Evolutionary conservation across 2,888 invertebrate species (phyloP).

Genomic region (Hydrotaea cyrtoneurina): DNA sequence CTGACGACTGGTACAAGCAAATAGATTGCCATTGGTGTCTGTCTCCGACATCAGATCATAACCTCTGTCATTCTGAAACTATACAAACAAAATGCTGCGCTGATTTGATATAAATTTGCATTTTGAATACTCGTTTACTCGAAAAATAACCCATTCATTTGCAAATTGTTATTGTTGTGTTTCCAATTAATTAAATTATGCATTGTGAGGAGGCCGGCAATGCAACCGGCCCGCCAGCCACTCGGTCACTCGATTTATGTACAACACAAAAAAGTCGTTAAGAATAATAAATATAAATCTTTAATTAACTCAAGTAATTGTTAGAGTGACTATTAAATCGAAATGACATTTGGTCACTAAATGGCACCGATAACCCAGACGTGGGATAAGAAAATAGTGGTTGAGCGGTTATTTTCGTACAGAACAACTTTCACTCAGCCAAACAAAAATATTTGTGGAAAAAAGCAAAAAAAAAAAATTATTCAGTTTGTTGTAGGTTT

Average conservation of each 20-base stretch:
- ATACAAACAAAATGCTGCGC: neutral
- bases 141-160: conserved; percentile 5
- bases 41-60: conserved; percentile 28
- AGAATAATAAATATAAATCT: conserved; percentile 19
- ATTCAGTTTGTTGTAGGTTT: too few relatives aligned
- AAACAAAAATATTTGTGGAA: neutral
- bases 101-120: conserved; percentile 43
- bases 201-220: conserved; percentile 1
- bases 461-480: neutral
- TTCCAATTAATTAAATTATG: conserved; percentile 49
- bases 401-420: too few relatives aligned
- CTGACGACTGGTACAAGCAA: conserved; percentile 24
- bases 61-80: conserved; percentile 43
- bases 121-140: conserved; percentile 38
- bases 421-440: too few relatives aligned
- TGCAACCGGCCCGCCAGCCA: neutral
- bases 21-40: conserved; percentile 1
- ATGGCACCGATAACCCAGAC: neutral
- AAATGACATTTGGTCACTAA: neutral
- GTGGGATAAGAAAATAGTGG: neutral
- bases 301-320: conserved; percentile 18
- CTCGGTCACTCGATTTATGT: neutral
- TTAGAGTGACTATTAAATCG: neutral
- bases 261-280: neutral
- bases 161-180: conserved; percentile 43